phyloP scores from a whole-genome alignment of 2,797 vertebrate species.

The Cyclopterus lumpus region DNA sequence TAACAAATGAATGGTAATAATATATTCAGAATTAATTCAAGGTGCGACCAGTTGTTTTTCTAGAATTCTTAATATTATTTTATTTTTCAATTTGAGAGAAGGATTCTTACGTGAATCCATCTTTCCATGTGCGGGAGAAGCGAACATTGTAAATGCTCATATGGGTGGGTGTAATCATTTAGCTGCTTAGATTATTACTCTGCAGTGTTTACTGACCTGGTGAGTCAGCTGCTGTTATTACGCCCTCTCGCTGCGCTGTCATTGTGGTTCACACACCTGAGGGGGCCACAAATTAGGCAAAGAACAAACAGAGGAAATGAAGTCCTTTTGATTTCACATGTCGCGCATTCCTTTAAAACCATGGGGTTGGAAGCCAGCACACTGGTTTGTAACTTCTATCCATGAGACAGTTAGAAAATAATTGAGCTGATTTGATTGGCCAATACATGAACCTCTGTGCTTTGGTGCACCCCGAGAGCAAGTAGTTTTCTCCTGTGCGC shows the following conservation, averaged over 20 bases:
- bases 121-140: neutral
- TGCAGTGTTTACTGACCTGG: slow-evolving; percentile 32
- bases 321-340: slow-evolving; percentile 19
- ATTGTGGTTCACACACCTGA: slow-evolving; percentile 24
- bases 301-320: slow-evolving; percentile 9
- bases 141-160: neutral
- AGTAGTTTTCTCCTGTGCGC: neutral
- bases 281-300: slow-evolving; percentile 12
- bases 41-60: neutral
- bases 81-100: neutral
- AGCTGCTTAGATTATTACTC: slow-evolving; percentile 25
- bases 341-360: slow-evolving; percentile 16
- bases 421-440: neutral
- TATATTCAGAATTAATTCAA: neutral
- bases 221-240: slow-evolving; percentile 51
- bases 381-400: slow-evolving; percentile 11
- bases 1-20: no score
- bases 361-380: neutral
- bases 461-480: neutral
- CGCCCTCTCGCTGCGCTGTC: slow-evolving; percentile 21
- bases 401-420: neutral
- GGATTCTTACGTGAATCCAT: neutral
- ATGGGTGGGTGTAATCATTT: slow-evolving; percentile 17
- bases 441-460: neutral
- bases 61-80: neutral